A percentile compares a stretch with the other conserved stretches of the same genome.
phyloP scores from a whole-genome alignment of 2,113 vertebrate genomes.

The Toxotes jaculatrix region DNA sequence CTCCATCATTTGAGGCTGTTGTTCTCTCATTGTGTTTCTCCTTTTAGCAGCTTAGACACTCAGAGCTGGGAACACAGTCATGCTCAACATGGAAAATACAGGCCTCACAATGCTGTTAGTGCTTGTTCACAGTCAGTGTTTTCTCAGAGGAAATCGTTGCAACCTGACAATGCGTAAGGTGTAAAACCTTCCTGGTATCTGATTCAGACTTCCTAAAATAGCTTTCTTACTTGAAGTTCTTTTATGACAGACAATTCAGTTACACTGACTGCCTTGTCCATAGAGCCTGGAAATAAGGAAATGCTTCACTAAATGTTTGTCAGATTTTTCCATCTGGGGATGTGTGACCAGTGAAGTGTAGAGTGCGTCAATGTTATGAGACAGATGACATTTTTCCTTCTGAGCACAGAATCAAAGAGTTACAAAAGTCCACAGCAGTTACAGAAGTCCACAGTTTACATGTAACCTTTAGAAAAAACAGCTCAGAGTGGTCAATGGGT shows the following conservation, averaged over 20 bases:
- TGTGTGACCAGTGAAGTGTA: slow-evolving; percentile 46
- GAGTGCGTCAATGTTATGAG: slow-evolving; percentile 15
- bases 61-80: slow-evolving; percentile 16
- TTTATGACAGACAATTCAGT: slow-evolving; percentile 20
- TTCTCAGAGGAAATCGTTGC: slow-evolving; percentile 1
- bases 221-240: neutral
- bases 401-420: slow-evolving; percentile 13
- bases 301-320: slow-evolving; percentile 47
- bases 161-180: slow-evolving; percentile 3
- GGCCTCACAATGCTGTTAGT: slow-evolving; percentile 23
- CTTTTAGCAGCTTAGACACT: slow-evolving; percentile 43
- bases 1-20: slow-evolving; percentile 16
- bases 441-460: neutral
- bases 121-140: slow-evolving; percentile 4
- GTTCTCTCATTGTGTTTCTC: slow-evolving; percentile 32
- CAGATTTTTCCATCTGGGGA: slow-evolving; percentile 36
- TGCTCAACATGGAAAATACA: slow-evolving; percentile 20
- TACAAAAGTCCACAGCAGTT: neutral
- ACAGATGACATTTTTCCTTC: slow-evolving; percentile 6
- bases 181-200: neutral
- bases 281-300: slow-evolving; percentile 20
- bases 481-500: neutral
- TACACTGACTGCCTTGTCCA: neutral
- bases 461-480: neutral
- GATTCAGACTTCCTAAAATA: neutral